Conservation (phyloP, 2,113 vertebrate genomes). For the Hassar affinis region DNA sequence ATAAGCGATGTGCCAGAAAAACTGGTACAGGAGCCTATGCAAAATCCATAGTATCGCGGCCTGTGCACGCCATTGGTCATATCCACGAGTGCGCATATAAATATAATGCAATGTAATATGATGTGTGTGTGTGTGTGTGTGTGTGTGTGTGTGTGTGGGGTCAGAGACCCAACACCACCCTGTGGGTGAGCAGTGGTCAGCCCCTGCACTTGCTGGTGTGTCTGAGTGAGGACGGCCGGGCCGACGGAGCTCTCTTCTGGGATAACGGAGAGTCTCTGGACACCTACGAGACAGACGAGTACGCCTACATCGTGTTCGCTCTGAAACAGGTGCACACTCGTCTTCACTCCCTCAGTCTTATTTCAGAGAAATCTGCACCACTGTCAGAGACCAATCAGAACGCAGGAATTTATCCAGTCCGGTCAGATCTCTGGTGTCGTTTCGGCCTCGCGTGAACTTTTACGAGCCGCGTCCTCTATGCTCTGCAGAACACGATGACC, state of each 20-base stretch:
- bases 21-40: too few species aligned
- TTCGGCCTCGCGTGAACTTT: background rate
- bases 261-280: constrained; percentile 81
- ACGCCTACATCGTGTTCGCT: constrained; percentile 77
- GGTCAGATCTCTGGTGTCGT: too few species aligned
- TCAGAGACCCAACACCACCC: constrained; percentile 77
- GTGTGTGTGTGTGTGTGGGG: background rate
- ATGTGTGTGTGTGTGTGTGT: too few species aligned
- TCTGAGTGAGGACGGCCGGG: constrained; percentile 65
- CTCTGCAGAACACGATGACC: constrained; percentile 74
- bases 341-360: too few species aligned
- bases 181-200: constrained; percentile 72
- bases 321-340: constrained; percentile 71
- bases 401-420: background rate
- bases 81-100: too few species aligned
- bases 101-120: too few species aligned
- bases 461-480: background rate
- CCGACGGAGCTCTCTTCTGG: constrained; percentile 84
- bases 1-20: too few species aligned
- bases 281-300: constrained; percentile 74
- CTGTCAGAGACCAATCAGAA: background rate
- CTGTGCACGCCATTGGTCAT: too few species aligned
- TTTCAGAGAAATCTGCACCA: too few species aligned
- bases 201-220: constrained; percentile 73
- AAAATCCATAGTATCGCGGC: too few species aligned